These are phyloP conservation scores for Aleiodes testaceus DNA, from an alignment of 2,888 invertebrate species.

Conservation along the genomic window DNA sequence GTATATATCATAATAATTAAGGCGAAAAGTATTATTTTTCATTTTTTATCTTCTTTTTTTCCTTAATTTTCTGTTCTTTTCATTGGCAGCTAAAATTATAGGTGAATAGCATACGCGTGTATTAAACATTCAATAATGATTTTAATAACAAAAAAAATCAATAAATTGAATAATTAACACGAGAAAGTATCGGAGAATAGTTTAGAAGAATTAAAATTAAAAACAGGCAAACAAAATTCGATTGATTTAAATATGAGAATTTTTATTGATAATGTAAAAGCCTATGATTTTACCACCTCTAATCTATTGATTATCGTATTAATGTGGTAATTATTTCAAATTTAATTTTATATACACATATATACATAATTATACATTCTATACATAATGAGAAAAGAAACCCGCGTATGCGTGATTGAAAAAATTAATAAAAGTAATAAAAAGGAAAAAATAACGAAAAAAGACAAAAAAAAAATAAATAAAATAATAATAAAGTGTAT, in stretches of 20 bases:
- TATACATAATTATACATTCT: conserved; percentile 52
- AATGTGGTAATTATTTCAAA: conserved; percentile 27
- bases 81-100: conserved; percentile 66
- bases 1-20: conserved; percentile 43
- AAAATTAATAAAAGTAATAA: conserved; percentile 29
- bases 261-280: conserved; percentile 50
- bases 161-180: conserved; percentile 26
- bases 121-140: conserved; percentile 47
- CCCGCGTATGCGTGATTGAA: conserved; percentile 41
- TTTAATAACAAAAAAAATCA: conserved; percentile 25
- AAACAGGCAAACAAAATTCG: conserved; percentile 20
- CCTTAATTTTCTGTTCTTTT: conserved; percentile 50
- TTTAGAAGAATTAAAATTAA: not conserved
- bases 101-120: conserved; percentile 57
- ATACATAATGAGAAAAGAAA: too few relatives aligned
- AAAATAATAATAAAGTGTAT: conserved; percentile 57
- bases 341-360: conserved; percentile 58
- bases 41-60: conserved; percentile 47
- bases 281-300: conserved; percentile 64
- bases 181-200: conserved; percentile 26
- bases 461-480: conserved; percentile 44
- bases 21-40: conserved; percentile 44
- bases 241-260: conserved; percentile 14
- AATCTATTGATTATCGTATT: conserved; percentile 48
- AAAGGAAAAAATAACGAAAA: conserved; percentile 45